A percentile compares a stretch with the other conserved stretches of the same genome.
These are phyloP conservation scores for Podarcis siculus DNA, from an alignment of 2,797 vertebrate species.

Conservation along the genomic window DNA sequence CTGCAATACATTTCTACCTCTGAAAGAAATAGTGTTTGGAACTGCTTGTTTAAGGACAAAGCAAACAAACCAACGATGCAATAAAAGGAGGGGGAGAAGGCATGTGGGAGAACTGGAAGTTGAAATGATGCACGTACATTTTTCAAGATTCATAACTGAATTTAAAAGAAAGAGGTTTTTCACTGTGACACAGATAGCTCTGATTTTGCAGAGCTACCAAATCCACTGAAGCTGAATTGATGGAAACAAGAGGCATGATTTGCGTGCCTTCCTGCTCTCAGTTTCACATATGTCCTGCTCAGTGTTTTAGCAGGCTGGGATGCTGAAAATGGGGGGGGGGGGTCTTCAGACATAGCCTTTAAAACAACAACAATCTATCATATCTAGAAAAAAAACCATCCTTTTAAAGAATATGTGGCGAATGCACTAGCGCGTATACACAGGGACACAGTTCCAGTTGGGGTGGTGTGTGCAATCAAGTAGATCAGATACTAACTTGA, in stretches of 20 bases:
- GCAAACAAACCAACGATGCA: constrained; percentile 37
- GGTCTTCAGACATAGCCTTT: constrained; percentile 18
- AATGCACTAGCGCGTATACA: constrained; percentile 50
- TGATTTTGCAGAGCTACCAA: not conserved
- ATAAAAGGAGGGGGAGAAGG: constrained; percentile 48
- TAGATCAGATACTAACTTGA: constrained; percentile 74
- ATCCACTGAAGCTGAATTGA: constrained; percentile 32
- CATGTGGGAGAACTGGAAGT: constrained; percentile 25
- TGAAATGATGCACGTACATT: constrained; percentile 8
- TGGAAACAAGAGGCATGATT: constrained; percentile 33
- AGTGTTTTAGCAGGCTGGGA: constrained; percentile 31
- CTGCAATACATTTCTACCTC: constrained; percentile 41
- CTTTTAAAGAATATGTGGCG: constrained; percentile 32
- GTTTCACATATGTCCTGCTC: constrained; percentile 34
- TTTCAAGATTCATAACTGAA: not conserved
- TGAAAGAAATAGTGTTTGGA: constrained; percentile 37
- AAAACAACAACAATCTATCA: not conserved
- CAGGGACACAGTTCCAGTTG: constrained; percentile 62
- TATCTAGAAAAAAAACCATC: constrained; percentile 39
- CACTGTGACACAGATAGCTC: constrained; percentile 16
- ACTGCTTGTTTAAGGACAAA: constrained; percentile 55
- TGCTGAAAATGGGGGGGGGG: not conserved
- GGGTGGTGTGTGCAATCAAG: constrained; percentile 74
- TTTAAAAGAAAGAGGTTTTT: constrained; percentile 35
- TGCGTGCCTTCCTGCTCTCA: constrained; percentile 28